Evolutionary conservation across 2,113 vertebrate genomes (phyloP).

Genomic region (Onychostruthus taczanowskii): DNA sequence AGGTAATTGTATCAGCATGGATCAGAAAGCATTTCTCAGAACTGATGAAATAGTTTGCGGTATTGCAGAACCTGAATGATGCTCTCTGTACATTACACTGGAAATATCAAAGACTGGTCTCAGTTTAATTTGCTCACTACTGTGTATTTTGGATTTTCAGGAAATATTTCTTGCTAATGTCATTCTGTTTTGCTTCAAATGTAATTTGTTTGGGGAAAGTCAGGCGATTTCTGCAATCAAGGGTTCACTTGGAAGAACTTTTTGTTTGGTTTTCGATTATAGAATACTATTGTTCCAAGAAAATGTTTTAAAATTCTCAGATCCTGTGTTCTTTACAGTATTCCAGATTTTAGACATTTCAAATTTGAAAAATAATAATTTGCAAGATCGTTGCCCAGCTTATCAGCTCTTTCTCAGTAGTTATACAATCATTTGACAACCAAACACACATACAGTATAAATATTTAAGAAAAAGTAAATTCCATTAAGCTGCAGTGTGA

Average conservation of each 20-base stretch:
- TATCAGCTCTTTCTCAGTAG: slow-evolving; percentile 36
- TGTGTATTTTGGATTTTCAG: slow-evolving; percentile 69
- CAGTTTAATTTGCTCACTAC: slow-evolving; percentile 65
- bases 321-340: not conserved
- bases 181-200: slow-evolving; percentile 62
- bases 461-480: slow-evolving; percentile 87
- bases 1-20: slow-evolving; percentile 87
- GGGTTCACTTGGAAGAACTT: slow-evolving; percentile 47
- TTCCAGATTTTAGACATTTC: not conserved
- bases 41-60: slow-evolving; percentile 76
- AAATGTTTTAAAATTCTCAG: not conserved
- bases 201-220: slow-evolving; percentile 65
- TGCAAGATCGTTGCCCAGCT: not conserved
- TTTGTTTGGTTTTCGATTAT: not conserved
- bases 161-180: slow-evolving; percentile 51
- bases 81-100: slow-evolving; percentile 40
- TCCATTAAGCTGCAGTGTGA: slow-evolving; percentile 78
- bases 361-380: not conserved
- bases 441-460: slow-evolving; percentile 80
- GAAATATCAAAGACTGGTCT: slow-evolving; percentile 57
- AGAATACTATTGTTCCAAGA: not conserved
- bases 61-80: slow-evolving; percentile 67
- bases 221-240: slow-evolving; percentile 37
- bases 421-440: slow-evolving; percentile 65
- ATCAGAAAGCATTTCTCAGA: slow-evolving; percentile 86